These are phyloP conservation scores for Platysteira castanea DNA, from an alignment of 2,113 vertebrate species.

Conservation along the genomic window DNA sequence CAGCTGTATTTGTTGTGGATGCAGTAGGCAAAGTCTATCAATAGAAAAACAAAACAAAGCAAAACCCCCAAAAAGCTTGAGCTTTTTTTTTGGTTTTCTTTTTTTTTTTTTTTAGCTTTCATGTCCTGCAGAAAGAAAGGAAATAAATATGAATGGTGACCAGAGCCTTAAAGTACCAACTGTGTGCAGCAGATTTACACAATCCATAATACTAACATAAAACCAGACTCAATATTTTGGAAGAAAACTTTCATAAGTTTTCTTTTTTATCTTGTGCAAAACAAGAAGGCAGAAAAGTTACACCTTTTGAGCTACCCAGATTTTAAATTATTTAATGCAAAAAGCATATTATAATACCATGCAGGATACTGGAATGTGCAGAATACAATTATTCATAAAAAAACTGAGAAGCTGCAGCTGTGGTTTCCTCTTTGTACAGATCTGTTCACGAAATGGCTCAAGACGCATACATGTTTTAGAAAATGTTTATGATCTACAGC, in stretches of 20 bases:
- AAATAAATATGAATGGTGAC: constrained; percentile 66
- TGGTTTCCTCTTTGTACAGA: constrained; percentile 14
- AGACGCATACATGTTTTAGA: constrained; percentile 30
- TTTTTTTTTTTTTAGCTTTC: constrained; percentile 66
- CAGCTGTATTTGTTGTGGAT: constrained; percentile 65
- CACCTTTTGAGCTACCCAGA: constrained; percentile 70
- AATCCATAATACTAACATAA: constrained; percentile 57
- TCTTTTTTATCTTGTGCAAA: constrained; percentile 72
- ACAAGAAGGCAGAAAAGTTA: constrained; percentile 76
- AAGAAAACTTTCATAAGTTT: constrained; percentile 51
- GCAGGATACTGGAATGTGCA: constrained; percentile 52
- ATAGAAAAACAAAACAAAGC: constrained; percentile 43
- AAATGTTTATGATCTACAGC: constrained; percentile 8
- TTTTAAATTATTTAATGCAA: constrained; percentile 64
- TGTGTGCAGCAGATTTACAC: constrained; percentile 60
- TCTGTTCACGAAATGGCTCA: neutral
- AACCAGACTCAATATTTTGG: constrained; percentile 33
- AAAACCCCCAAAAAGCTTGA: constrained; percentile 40
- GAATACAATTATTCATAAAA: constrained; percentile 51
- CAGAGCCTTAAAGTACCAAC: constrained; percentile 66
- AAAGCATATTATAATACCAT: constrained; percentile 47
- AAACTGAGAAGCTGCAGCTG: constrained; percentile 43
- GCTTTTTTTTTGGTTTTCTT: constrained; percentile 15
- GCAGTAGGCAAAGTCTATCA: constrained; percentile 64
- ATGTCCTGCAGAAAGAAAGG: constrained; percentile 78